Evolutionary conservation across 92 coral and sea anemone genomes (phyloP), one percentile per base, ranked within the genome.

Genomic region (Siderastrea radians): DNA sequence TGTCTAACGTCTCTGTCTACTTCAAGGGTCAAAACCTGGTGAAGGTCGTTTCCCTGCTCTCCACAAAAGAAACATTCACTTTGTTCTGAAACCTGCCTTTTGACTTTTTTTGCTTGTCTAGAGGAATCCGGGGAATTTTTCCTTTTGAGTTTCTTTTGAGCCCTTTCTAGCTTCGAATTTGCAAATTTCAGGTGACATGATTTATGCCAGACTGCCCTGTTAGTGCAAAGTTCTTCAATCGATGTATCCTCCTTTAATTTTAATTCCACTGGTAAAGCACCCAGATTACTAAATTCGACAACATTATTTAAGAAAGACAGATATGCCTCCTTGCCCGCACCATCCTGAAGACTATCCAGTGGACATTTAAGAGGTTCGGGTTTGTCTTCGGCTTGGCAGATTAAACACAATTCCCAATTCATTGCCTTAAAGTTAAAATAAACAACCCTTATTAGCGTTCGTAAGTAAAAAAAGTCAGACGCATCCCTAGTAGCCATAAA

Each of bases 131-230:
- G 3, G 26, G 65, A 3, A 87, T 80, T 72, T 53, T 78, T 45
- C 65, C 69, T 67, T 80, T 86, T 86, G 57, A 74, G 38, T 70
- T 68, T 84, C 68, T 77, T 61, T 78, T 46, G 74, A 69, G 74
- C 74, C 53, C 92, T 64, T 44, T 83, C 61, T 51, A 89, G 73
- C 78, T 75, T 89, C 57, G 90, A 66, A 66, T 19, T 84, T 2
- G 86, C 86, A 90, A 84, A 90, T 67, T 84, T 90, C 63, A 84
- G 79, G 48, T 85, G 90, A 65, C 93, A 85, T 72, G 93, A 90
- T 61, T 90, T 84, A 62, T 85, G 93, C 93, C 93, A 90, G 63
- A 84, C 82, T 52, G 92, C 93, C 58, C 76, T 90, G 85, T 90
- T 67, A 52, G 66, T 19, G 83, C 79, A 72, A 61, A 88, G 89